Conservation (phyloP, 1,140 invertebrate genomes). For the Drosophila subobscura region DNA sequence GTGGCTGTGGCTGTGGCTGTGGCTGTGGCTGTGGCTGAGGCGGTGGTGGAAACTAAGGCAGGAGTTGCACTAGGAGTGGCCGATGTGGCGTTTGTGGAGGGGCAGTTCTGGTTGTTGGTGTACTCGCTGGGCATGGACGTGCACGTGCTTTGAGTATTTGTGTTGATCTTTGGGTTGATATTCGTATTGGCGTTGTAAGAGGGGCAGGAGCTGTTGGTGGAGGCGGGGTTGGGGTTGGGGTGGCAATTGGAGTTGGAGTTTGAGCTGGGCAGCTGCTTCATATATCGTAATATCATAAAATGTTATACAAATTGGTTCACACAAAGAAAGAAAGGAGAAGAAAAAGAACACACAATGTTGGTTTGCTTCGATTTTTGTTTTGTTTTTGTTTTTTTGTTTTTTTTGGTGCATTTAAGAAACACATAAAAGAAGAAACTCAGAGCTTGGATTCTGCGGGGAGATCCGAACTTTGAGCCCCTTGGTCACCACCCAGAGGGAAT, state of each 20-base stretch:
- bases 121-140: slow-evolving; percentile 53
- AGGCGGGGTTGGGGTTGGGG: slow-evolving; percentile 33
- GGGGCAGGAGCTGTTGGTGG: slow-evolving; percentile 53
- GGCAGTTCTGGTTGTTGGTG: slow-evolving; percentile 22
- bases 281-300: slow-evolving; percentile 22
- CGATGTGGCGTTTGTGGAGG: slow-evolving; percentile 20
- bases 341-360: slow-evolving; percentile 71
- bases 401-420: slow-evolving; percentile 32
- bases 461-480: slow-evolving; percentile 12
- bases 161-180: slow-evolving; percentile 25
- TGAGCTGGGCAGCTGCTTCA: slow-evolving; percentile 37
- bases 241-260: slow-evolving; percentile 33
- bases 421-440: slow-evolving; percentile 6
- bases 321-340: slow-evolving; percentile 79
- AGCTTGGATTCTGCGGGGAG: slow-evolving; percentile 3
- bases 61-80: slow-evolving; percentile 24
- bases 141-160: slow-evolving; percentile 67
- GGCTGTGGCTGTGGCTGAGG: slow-evolving; percentile 9
- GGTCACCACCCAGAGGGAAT: not conserved
- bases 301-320: slow-evolving; percentile 45
- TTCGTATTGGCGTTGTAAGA: slow-evolving; percentile 52
- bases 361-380: slow-evolving; percentile 51
- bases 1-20: slow-evolving; percentile 27
- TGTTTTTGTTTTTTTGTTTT: slow-evolving; percentile 21
- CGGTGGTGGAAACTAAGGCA: slow-evolving; percentile 6